Conservation (phyloP, 1,140 invertebrate genomes). For the Drosophila nikananu region DNA sequence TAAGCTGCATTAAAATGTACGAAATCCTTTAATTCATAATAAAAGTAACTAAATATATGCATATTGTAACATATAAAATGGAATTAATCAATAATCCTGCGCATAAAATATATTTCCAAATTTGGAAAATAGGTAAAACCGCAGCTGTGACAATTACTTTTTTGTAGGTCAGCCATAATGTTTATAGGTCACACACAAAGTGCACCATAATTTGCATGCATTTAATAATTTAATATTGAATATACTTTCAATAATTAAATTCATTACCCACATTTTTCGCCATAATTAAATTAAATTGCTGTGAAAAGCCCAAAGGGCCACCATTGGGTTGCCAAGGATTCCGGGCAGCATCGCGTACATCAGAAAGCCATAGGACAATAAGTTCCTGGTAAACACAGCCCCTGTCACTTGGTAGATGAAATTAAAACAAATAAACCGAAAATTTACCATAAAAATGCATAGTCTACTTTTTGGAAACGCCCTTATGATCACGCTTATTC, state of each 20-base stretch:
- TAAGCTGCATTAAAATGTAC: background rate
- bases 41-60: too few species aligned
- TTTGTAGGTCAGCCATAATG: background rate
- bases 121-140: background rate
- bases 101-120: background rate
- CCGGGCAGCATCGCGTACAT: constrained; percentile 30
- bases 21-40: too few species aligned
- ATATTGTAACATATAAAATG: background rate
- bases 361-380: constrained; percentile 23
- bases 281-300: constrained; percentile 4
- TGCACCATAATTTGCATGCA: too few species aligned
- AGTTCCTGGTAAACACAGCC: background rate
- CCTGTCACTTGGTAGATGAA: constrained; percentile 37
- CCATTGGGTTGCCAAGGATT: constrained; percentile 33
- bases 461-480: constrained; percentile 49
- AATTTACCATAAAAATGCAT: constrained; percentile 72
- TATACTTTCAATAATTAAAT: constrained; percentile 15
- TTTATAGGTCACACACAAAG: background rate
- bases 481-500: constrained; percentile 9
- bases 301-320: background rate
- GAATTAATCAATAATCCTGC: background rate
- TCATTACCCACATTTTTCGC: background rate
- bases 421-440: constrained; percentile 67
- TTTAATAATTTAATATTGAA: constrained; percentile 6
- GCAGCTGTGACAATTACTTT: background rate